Evolutionary conservation across 2,888 invertebrate genomes (phyloP).

Genomic region (Eilema griseolum): DNA sequence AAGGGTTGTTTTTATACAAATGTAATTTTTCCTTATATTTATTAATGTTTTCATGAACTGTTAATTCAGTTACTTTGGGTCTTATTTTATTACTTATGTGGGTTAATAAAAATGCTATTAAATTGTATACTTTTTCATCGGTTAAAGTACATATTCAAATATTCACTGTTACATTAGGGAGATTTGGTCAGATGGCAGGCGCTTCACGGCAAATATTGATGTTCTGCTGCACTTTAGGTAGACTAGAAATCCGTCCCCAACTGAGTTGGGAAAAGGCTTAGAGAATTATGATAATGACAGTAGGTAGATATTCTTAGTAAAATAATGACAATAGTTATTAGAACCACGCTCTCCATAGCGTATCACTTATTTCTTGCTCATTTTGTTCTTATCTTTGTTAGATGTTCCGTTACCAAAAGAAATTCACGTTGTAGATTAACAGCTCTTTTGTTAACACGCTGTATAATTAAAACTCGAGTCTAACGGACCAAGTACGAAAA

Average conservation of each 20-base stretch:
- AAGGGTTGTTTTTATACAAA: slow-evolving; percentile 40
- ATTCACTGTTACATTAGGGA: too few relatives aligned
- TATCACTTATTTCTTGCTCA: background rate
- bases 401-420: background rate
- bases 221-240: too few relatives aligned
- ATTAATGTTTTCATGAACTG: slow-evolving; percentile 12
- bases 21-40: slow-evolving; percentile 30
- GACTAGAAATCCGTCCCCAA: too few relatives aligned
- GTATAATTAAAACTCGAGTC: slow-evolving; percentile 29
- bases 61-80: background rate
- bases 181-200: too few relatives aligned
- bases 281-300: too few relatives aligned
- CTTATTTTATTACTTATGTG: slow-evolving; percentile 12
- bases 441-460: slow-evolving; percentile 28
- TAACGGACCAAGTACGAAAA: slow-evolving; percentile 36
- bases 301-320: too few relatives aligned
- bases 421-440: slow-evolving; percentile 22
- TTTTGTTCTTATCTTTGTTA: background rate
- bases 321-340: background rate
- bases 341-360: background rate
- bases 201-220: too few relatives aligned
- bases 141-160: too few relatives aligned
- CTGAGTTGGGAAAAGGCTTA: too few relatives aligned
- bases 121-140: too few relatives aligned
- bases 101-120: slow-evolving; percentile 13